Base-by-base conservation (phyloP, 2,888 invertebrate genomes). In the Cerceris ruficornis region DNA sequence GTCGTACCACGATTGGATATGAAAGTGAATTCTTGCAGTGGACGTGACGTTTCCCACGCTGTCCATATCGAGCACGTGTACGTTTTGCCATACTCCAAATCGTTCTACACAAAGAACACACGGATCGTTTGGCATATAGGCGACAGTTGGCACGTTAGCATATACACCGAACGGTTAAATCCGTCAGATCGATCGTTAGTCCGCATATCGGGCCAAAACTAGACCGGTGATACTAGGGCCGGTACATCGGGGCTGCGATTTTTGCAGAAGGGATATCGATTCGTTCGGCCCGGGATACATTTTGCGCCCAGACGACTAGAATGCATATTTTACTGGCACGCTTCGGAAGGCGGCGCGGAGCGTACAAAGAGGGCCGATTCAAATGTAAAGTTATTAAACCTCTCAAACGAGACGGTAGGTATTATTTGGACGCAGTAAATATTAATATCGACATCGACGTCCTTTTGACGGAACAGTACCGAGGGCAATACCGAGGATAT, bases 71-170 rank as follows among this genome's bases (percentile, higher is more conserved):
- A 92, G 89, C 69, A 86, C 82, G 59, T 92, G 92, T 65, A 93
- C 90, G 79, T 92, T 93, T 85, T 93, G 93, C 69, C 93, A 92
- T 39, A 93, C 93, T 2, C 88, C 88, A 82, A 92, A 93, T 69
- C 91, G 89, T 55, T 87, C 91, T 89, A 87, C 77, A 73, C 77
- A 73, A 83, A 62, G 66, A 71, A 67, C 61, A 73, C 1, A 57
- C 50, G 42, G 46, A 69, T 64, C 14, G 58, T 43, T 15, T 6
- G 52, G 54, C 43, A 42, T 39, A 46, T 55, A 28, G 43, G 42
- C 55, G 55, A 57, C 50, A 17, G 42, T 49, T 66, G 9, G 55
- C 50, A 54, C 43, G 54, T 28, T 64, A n/a, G 15, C 49, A n/a
- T 17, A 55, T 46, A 59, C 58, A 59, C 13, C 39, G 62, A 43